These are phyloP conservation scores for Meloidogyne chitwoodi DNA, from an alignment of 1,140 invertebrate genomes.

Conservation along the genomic window DNA sequence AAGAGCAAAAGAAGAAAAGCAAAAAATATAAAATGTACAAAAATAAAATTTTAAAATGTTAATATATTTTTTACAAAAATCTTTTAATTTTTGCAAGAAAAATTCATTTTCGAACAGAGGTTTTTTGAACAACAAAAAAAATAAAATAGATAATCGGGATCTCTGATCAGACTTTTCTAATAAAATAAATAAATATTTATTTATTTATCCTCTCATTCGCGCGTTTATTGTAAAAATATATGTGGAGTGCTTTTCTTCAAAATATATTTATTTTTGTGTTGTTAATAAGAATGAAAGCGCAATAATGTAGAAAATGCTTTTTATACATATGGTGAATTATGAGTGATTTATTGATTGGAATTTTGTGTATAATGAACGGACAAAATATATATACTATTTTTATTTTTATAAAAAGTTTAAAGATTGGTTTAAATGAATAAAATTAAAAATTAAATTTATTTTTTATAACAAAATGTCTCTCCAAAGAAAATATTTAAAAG, in stretches of 20 bases:
- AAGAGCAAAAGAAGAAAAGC: too few species aligned
- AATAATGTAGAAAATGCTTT: background rate
- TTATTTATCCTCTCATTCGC: background rate
- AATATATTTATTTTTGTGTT: background rate
- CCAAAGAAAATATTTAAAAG: too few species aligned
- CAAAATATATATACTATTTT: background rate
- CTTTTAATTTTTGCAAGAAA: too few species aligned
- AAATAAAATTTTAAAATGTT: too few species aligned
- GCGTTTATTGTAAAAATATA: background rate
- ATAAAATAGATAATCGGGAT: too few species aligned
- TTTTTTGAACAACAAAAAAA: too few species aligned
- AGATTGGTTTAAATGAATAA: background rate
- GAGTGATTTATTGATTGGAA: background rate
- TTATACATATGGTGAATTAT: background rate
- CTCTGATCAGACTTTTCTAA: background rate
- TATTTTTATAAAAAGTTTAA: background rate
- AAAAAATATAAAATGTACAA: too few species aligned
- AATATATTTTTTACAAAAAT: too few species aligned
- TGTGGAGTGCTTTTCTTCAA: background rate
- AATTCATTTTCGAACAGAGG: too few species aligned
- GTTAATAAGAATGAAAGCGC: background rate
- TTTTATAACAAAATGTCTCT: too few species aligned
- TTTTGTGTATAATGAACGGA: background rate
- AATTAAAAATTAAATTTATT: background rate
- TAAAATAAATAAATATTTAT: background rate